A percentile compares a stretch with the other conserved stretches of the same genome.
Conservation (phyloP, 2,888 invertebrate genomes). For the Dicyrtomina minuta region DNA sequence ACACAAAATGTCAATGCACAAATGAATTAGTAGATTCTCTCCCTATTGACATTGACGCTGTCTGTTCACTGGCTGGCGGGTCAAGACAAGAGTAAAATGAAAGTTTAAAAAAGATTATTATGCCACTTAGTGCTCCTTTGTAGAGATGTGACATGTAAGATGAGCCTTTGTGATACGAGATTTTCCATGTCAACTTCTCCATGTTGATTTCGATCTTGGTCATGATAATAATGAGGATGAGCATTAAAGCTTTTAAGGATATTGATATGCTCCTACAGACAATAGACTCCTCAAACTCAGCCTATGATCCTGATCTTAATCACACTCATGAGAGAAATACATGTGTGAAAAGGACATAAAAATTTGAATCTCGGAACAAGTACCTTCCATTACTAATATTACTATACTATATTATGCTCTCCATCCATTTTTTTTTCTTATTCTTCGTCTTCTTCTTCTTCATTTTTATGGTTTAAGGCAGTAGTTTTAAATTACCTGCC, state of each 20-base stretch:
- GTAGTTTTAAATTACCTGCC: constrained; percentile 11
- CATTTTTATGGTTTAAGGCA: background rate
- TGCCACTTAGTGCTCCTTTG: too few relatives aligned
- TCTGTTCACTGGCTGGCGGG: too few relatives aligned
- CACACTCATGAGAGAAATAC: too few relatives aligned
- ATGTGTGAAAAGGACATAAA: background rate
- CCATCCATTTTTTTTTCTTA: constrained; percentile 7
- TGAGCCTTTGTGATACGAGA: too few relatives aligned
- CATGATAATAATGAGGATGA: background rate
- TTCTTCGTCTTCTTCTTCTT: too few relatives aligned
- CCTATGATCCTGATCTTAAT: background rate
- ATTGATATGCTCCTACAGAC: too few relatives aligned
- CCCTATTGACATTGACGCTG: too few relatives aligned
- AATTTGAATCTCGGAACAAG: background rate
- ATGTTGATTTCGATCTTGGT: background rate
- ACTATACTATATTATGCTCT: constrained; percentile 3
- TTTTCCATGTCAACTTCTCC: background rate
- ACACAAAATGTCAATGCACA: too few relatives aligned
- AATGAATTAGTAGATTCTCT: too few relatives aligned
- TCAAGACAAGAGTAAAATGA: too few relatives aligned
- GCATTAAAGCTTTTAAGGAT: background rate
- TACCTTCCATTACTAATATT: background rate
- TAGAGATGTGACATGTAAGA: too few relatives aligned
- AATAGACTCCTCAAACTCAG: background rate
- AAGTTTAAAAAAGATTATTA: too few relatives aligned